Base-by-base conservation (phyloP, 1,140 invertebrate species). In the Eulimnadia texana region DNA sequence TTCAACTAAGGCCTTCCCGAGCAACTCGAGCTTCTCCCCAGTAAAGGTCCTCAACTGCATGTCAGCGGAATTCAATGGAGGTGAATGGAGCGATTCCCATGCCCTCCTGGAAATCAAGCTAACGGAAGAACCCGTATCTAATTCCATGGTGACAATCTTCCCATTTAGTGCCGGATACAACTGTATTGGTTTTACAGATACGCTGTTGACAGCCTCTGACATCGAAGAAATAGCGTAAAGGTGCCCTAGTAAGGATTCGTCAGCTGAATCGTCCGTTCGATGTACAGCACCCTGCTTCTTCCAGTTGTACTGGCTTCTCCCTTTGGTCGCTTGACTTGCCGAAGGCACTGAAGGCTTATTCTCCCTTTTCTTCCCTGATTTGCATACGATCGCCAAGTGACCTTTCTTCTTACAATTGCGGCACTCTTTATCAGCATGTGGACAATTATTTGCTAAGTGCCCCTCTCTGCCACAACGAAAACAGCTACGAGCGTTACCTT, bases 321-420 rank as follows among this genome's bases (percentile, higher is more conserved):
- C 51, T n/a, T n/a, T 19, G 51, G 23, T 24, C 51, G n/a, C 51
- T 52, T 24, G 51, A 22, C 6, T 6, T 6, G n/a, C 10, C 10
- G 51, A 10, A 10, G 6, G 6, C 23, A 10, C 9, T n/a, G n/a
- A 6, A 6, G n/a, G 9, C n/a, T 52, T 6, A 52, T 9, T 52
- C 51, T 52, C 51, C n/a, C n/a, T 52, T n/a, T 52, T 52, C 42
- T 11, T n/a, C 42, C 42, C n/a, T n/a, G 33, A 42, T 9, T 22
- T 53, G 28, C 61, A 62, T 19, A 58, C 61, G 11, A 29, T n/a
- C 2, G 53, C 55, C 22, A 62, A 25, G 23, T 62, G 52, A 16
- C 61, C 61, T 33, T 62, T 62, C 24, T 62, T 62, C 20, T 42
- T 20, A 60, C 61, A 62, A 28, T 60, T 28, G 10, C 27, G 27